Conservation (phyloP, 1,140 invertebrate genomes). For the Euura saliciscinereae region DNA sequence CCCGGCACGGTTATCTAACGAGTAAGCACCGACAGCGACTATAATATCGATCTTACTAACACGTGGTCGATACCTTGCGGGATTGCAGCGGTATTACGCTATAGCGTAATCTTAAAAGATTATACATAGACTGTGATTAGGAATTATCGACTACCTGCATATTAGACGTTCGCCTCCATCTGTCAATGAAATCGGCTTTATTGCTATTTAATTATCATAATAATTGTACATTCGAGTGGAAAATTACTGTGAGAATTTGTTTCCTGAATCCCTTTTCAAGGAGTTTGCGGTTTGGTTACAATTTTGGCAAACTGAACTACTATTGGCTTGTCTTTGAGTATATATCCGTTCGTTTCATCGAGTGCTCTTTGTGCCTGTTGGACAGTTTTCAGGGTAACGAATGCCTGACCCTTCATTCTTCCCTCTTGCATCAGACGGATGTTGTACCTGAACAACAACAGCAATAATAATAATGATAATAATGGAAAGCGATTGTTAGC, state of each 20-base stretch:
- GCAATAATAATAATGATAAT: conserved; percentile 20
- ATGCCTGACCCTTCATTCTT: conserved; percentile 95
- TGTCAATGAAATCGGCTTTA: not conserved
- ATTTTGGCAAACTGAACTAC: conserved; percentile 87
- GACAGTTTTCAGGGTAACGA: conserved; percentile 82
- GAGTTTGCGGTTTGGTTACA: conserved; percentile 24
- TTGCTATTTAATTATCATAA: not conserved
- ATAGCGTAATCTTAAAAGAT: too few relatives aligned
- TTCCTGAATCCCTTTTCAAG: not conserved
- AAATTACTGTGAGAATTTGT: not conserved
- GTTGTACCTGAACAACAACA: conserved; percentile 66
- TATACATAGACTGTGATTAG: too few relatives aligned
- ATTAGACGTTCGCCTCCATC: not conserved
- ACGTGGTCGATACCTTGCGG: too few relatives aligned
- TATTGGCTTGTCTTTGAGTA: conserved; percentile 88
- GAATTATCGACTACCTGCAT: too few relatives aligned
- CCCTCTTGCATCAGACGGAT: conserved; percentile 93
- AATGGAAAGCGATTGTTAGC: not conserved
- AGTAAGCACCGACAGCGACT: too few relatives aligned
- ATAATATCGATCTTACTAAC: too few relatives aligned
- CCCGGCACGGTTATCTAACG: too few relatives aligned
- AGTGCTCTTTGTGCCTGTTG: conserved; percentile 76
- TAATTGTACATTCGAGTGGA: not conserved
- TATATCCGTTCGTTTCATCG: conserved; percentile 86
- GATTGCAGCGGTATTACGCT: too few relatives aligned